phyloP scores from a whole-genome alignment of 2,888 invertebrate species.

The Thecophora atra region DNA sequence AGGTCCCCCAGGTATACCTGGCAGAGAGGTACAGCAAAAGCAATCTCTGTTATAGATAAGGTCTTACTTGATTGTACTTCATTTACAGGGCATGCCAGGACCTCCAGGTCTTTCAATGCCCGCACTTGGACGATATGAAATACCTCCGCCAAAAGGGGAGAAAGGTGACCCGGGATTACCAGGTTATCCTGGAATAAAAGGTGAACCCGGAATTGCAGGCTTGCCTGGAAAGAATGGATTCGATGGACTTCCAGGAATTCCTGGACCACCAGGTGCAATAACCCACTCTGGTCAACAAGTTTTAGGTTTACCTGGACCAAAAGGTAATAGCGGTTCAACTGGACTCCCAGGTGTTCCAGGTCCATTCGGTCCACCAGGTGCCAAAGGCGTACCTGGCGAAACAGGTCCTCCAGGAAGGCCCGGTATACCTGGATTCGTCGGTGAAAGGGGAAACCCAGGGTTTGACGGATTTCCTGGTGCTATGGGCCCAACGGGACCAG shows the following conservation, averaged over 20 bases:
- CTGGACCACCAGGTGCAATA: conserved; percentile 57
- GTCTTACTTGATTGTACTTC: neutral
- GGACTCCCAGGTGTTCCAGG: conserved; percentile 55
- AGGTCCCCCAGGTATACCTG: conserved; percentile 59
- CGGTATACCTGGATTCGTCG: conserved; percentile 66
- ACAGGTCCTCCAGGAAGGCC: conserved; percentile 70
- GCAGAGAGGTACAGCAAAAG: conserved; percentile 6
- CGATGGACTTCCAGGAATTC: conserved; percentile 70
- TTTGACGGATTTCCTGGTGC: conserved; percentile 66
- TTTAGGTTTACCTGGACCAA: conserved; percentile 59
- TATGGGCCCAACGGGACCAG: conserved; percentile 66
- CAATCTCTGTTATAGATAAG: conserved; percentile 51
- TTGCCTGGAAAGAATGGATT: conserved; percentile 68
- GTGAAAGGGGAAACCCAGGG: conserved; percentile 49
- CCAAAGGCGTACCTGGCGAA: conserved; percentile 69
- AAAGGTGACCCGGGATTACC: conserved; percentile 46
- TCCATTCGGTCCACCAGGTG: conserved; percentile 69
- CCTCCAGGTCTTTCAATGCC: conserved; percentile 63
- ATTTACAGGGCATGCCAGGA: conserved; percentile 59
- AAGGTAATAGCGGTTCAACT: conserved; percentile 45
- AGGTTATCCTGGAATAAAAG: conserved; percentile 67
- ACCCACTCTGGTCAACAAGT: conserved; percentile 40
- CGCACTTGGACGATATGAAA: conserved; percentile 32
- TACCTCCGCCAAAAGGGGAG: conserved; percentile 45
- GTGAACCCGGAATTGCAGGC: conserved; percentile 46